A percentile compares a stretch with the other conserved stretches of the same genome.
Conservation (phyloP, 2,888 invertebrate species). For the Philaethria dido region DNA sequence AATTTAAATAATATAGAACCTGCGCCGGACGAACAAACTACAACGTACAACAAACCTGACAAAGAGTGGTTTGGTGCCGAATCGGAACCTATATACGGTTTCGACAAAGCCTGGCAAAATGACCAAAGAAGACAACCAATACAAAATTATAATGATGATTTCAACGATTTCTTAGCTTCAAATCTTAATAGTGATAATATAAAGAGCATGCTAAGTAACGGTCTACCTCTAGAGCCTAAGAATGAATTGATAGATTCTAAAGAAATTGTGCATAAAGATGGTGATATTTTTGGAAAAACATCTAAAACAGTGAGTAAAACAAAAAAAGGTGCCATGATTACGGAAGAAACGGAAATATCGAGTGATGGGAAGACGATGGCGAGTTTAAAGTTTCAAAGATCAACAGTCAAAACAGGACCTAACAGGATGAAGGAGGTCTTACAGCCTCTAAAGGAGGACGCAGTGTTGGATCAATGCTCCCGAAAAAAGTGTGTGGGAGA, state of each 20-base stretch:
- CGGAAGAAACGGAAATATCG: constrained; percentile 75
- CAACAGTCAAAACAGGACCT: constrained; percentile 70
- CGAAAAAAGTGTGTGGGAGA: constrained; percentile 74
- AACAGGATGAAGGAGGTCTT: constrained; percentile 70
- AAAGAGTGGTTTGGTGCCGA: constrained; percentile 62
- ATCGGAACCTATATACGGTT: constrained; percentile 73
- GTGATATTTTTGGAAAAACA: constrained; percentile 72
- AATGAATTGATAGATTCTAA: constrained; percentile 68
- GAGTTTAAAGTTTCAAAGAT: constrained; percentile 73
- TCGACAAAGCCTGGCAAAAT: constrained; percentile 73
- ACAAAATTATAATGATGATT: constrained; percentile 66
- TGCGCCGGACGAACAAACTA: constrained; percentile 64
- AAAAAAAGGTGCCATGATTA: constrained; percentile 72
- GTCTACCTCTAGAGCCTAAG: constrained; percentile 67
- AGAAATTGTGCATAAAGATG: constrained; percentile 68
- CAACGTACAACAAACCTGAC: constrained; percentile 35
- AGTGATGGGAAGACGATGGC: constrained; percentile 72
- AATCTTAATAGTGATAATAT: constrained; percentile 68
- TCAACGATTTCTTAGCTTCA: constrained; percentile 69
- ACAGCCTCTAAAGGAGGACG: constrained; percentile 68
- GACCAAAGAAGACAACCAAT: constrained; percentile 82
- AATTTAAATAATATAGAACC: constrained; percentile 66
- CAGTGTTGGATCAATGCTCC: constrained; percentile 64
- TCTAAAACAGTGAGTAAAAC: constrained; percentile 72
- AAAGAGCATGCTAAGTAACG: constrained; percentile 72